Base-by-base conservation (phyloP, 2,888 invertebrate genomes). In the Pyrrhosoma nymphula region DNA sequence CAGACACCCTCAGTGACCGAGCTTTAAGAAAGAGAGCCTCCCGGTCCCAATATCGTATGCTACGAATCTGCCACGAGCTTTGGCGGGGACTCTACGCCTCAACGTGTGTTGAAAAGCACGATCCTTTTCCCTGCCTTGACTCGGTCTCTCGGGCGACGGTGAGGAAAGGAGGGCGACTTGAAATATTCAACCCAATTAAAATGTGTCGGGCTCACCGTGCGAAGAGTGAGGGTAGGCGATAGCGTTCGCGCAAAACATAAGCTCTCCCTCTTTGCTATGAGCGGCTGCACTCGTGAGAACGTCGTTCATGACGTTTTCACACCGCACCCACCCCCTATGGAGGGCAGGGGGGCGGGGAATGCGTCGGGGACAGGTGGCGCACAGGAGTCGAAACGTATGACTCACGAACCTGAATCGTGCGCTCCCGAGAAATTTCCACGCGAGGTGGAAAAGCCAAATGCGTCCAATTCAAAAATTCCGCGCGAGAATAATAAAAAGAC, bases 131-230 rank as follows among this genome's bases (percentile, higher is more conserved):
- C n/a, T n/a, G n/a, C 47, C 47, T 47, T 4, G 8, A 47, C 47
- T 47, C 47, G 47, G 47, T 47, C 47, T 47, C 47, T 47, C 47
- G 8, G 47, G 4, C 47, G 47, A 4, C 47, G 47, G 47, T 8
- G 8, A 47, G 47, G 8, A 47, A 47, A 47, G 82, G 35, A 82
- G 35, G 30, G 30, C 4, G 47, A 47, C 69, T 20, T 93, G 69
- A 93, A 93, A 93, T 93, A 93, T 93, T 69, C 23, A 69, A 82
- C 63, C 93, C 93, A 69, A 93, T 93, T 47, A 26, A 63, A 93
- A 30, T 35, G 82, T 82, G 82, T 69, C 69, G 69, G n/a, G 69
- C n/a, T 23, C 69, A 10, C 60, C 6, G 35, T 82, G 35, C 6
- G 35, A 35, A 10, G 30, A 30, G 30, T 10, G 16, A 8, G n/a